Base-by-base conservation (phyloP, 2,113 vertebrate genomes). In the Pelvicachromis taeniatus region DNA sequence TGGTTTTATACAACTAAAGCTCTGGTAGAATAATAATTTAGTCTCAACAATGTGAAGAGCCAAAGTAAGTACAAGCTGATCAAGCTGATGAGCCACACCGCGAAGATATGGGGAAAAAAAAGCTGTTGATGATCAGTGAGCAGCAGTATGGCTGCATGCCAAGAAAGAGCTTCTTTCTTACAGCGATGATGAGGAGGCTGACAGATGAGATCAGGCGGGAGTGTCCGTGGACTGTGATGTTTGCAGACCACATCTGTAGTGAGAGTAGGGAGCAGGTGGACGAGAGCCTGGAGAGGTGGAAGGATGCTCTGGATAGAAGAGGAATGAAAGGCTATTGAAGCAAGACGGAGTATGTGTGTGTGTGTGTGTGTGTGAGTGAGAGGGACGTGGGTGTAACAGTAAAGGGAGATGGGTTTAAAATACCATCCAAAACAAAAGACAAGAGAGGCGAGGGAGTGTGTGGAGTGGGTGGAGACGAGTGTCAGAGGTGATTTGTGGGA, bases 401-500 rank as follows among this genome's bases (percentile, higher is more conserved):
- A 31, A 61, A 61, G 17, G 17, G 5, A 61, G 2, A 61, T 61
- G 17, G n/a, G 58, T 61, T 61, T n/a, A 35, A n/a, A 33, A 33
- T 33, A 38, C 31, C 59, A 63, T 63, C 59, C 31, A 12, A 63
- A 63, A 10, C 1, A 1, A 63, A 63, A 63, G 1, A 63, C 59
- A n/a, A 63, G 31, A 12, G 31, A 63, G 12, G 31, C 1, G 2
- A 63, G 31, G 59, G 35, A 63, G 59, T 63, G 59, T 17, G 1
- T 63, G 59, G 59, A 35, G 31, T 63, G 59, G 59, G 59, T 63
- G 31, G 59, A 63, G 59, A 63, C 10, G 10, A 63, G 31, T 63
- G 59, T 63, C 59, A 63, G 31, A n/a, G 59, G 6, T 63, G 59
- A 63, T 63, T 63, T 63, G 59, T 63, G 59, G 10, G 17, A 63